Evolutionary conservation across 2,113 vertebrate species (phyloP).

Genomic region (Psittacara wagleri): DNA sequence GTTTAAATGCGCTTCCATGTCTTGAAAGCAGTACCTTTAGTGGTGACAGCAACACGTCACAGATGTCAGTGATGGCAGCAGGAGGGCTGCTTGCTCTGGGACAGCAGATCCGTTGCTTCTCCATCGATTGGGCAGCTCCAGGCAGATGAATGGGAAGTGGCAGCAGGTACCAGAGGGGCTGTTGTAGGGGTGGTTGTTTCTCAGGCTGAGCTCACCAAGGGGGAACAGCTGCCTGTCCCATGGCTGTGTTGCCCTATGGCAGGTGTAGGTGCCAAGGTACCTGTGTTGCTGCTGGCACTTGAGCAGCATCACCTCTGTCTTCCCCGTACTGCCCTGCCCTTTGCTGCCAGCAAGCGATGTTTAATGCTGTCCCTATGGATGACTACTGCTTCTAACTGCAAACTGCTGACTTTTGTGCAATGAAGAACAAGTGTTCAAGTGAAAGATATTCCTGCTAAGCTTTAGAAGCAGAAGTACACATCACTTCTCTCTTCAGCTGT

Average conservation of each 20-base stretch:
- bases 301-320: not conserved
- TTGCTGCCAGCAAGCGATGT: no score
- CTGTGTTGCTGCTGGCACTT: accelerated
- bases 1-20: accelerated
- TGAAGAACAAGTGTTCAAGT: no score
- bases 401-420: not conserved
- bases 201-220: not conserved
- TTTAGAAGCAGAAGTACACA: no score
- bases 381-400: not conserved
- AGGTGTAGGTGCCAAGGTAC: not conserved
- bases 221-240: not conserved
- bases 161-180: not conserved
- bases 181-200: not conserved
- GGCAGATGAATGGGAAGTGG: not conserved
- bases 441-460: not conserved
- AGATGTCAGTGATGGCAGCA: not conserved
- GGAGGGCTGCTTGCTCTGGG: not conserved
- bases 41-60: not conserved
- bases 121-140: not conserved
- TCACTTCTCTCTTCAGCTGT: not conserved
- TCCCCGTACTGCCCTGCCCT: not conserved
- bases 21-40: accelerated
- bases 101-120: not conserved
- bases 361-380: not conserved
- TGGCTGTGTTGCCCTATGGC: not conserved